Base-by-base conservation (phyloP, 2,797 vertebrate genomes). In the Protosalanx chinensis region DNA sequence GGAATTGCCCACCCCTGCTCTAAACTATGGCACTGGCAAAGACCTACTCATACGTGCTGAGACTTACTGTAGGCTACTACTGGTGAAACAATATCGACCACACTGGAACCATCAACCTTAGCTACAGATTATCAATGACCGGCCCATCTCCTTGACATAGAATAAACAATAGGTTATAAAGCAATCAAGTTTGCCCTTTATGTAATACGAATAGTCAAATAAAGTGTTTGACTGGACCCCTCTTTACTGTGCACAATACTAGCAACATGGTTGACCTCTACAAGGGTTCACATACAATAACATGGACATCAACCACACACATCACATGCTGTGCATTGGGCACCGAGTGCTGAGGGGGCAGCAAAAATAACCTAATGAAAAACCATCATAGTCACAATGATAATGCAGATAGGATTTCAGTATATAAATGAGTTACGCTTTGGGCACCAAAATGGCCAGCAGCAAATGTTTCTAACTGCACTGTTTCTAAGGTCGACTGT, bases 321-420 rank as follows among this genome's bases (percentile, higher is more conserved):
- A 12, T 33, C 33, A 33, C 33, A 33, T 5, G 33, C 33, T 33
- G 3, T 33, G 33, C 33, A 5, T 33, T 3, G 5, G 33, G 33
- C 33, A 33, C 33, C 33, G 5, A 33, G 33, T 33, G 33, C 33
- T 33, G 33, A 33, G 5, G 33, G 33, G 33, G 33, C 33, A 33
- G 5, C 33, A 33, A 5, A 33, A 33, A 33, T 33, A 33, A 5
- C 33, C 33, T 33, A 5, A 3, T 33, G 33, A 5, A 33, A 33
- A 33, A 33, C 5, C 33, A 33, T 33, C 33, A 33, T 33, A 33
- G 33, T 33, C 33, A 33, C 5, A 33, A 33, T 64, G 15, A 69
- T 64, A 61, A 71, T 7, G 67, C 76, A 81, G 81, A 83, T 67
- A 61, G 64, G 57, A 84, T 79, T 79, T 76, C 35, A 76, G 66